These are phyloP conservation scores for Xiphorhynchus elegans DNA, from an alignment of 2,113 vertebrate species.

Conservation along the genomic window DNA sequence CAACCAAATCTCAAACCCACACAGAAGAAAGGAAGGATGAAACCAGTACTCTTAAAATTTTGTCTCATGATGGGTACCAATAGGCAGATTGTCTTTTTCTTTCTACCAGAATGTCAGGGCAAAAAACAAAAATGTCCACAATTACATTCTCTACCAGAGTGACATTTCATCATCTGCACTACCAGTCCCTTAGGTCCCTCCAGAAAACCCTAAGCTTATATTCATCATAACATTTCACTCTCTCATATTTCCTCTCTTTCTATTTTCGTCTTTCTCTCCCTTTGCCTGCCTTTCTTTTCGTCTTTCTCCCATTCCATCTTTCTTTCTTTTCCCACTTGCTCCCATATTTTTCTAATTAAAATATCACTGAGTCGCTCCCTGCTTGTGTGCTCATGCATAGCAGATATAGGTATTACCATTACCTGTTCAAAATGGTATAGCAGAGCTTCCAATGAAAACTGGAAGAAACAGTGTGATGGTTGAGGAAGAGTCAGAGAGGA, in stretches of 20 bases:
- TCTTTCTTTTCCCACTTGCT: accelerated
- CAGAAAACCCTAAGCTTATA: not conserved
- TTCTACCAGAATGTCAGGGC: not conserved
- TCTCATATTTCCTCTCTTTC: not conserved
- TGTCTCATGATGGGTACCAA: not conserved
- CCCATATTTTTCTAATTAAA: not conserved
- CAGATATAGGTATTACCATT: not conserved
- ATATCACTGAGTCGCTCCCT: not conserved
- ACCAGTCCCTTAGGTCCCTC: not conserved
- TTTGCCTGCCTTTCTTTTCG: not conserved
- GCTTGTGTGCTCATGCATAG: not conserved
- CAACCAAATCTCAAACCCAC: not conserved
- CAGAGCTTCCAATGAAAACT: not conserved
- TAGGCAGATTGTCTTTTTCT: not conserved
- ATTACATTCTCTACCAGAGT: not conserved
- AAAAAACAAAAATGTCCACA: not conserved
- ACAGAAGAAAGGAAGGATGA: not conserved
- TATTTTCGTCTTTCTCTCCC: not conserved
- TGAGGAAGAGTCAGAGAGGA: not conserved
- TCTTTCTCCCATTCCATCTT: not conserved
- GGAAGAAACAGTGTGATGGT: not conserved
- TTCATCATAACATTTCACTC: not conserved
- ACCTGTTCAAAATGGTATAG: not conserved
- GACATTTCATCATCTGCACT: not conserved
- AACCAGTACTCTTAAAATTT: not conserved